Conservation (phyloP, 2,888 invertebrate species). For the Sympetrum striolatum region DNA sequence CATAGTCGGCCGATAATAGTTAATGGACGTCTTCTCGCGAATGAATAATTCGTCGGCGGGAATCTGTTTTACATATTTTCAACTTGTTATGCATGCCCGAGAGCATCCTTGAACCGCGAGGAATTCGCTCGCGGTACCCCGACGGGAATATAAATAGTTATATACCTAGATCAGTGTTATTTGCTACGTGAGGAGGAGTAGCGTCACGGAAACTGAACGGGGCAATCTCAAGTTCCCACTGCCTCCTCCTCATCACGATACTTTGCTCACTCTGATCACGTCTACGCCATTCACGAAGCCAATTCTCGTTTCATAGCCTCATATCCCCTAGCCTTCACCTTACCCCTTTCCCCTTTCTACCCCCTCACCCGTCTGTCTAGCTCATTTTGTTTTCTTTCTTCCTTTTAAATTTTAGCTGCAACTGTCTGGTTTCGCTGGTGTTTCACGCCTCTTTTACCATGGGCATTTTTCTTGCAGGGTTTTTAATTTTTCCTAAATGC, state of each 20-base stretch:
- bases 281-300: slow-evolving; percentile 15
- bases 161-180: neutral
- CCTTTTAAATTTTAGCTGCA: too few relatives aligned
- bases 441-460: too few relatives aligned
- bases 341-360: neutral
- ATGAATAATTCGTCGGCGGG: neutral
- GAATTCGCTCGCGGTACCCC: neutral
- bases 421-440: too few relatives aligned
- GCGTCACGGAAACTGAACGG: slow-evolving; percentile 12
- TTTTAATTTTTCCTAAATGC: too few relatives aligned
- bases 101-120: neutral
- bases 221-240: neutral
- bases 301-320: neutral
- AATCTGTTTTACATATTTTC: neutral
- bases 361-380: neutral
- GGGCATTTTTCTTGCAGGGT: too few relatives aligned
- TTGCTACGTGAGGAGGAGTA: neutral
- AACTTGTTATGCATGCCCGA: neutral
- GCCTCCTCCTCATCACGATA: neutral
- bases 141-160: slow-evolving; percentile 23
- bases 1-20: neutral
- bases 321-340: neutral
- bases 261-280: neutral
- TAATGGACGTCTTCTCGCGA: neutral
- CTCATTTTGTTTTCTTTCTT: too few relatives aligned